A percentile compares a stretch with the other conserved stretches of the same genome.
These are phyloP conservation scores for Nomada hirtipes DNA, from an alignment of 2,888 invertebrate species.

Conservation along the genomic window DNA sequence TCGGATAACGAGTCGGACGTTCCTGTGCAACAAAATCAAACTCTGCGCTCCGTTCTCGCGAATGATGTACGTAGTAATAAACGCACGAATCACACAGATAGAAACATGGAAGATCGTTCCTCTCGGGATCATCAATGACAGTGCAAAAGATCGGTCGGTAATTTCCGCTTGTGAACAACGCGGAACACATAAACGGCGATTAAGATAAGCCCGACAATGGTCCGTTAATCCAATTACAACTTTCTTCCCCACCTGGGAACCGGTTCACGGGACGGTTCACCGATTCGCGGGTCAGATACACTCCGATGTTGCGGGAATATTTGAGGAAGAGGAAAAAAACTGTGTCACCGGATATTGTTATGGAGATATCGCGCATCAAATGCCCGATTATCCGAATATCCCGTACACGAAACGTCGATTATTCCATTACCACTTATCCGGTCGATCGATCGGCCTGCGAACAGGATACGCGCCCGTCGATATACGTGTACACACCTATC, in stretches of 20 bases:
- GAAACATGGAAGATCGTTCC: background rate
- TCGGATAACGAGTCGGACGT: background rate
- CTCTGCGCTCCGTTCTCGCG: background rate
- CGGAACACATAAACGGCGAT: conserved; percentile 21
- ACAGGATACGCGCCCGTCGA: conserved; percentile 58
- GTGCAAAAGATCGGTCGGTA: conserved; percentile 1
- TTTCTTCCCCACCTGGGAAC: conserved; percentile 22
- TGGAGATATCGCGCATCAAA: conserved; percentile 58
- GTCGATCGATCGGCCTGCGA: conserved; percentile 60
- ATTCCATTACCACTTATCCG: conserved; percentile 72
- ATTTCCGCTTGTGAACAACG: conserved; percentile 27
- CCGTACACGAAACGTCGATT: conserved; percentile 72
- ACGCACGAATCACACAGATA: background rate
- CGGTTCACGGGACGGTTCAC: conserved; percentile 18
- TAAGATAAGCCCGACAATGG: conserved; percentile 53
- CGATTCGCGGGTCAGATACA: background rate
- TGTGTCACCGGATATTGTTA: conserved; percentile 65
- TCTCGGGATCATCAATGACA: background rate
- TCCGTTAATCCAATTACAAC: conserved; percentile 65
- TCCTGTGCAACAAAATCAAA: too few relatives aligned
- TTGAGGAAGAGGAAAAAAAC: conserved; percentile 40
- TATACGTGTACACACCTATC: conserved; percentile 32
- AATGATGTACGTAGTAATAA: background rate
- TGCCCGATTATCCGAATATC: conserved; percentile 68
- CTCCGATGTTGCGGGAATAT: conserved; percentile 25